Evolutionary conservation across 2,888 invertebrate species (phyloP).

Genomic region (Lasioglossum marginatum): DNA sequence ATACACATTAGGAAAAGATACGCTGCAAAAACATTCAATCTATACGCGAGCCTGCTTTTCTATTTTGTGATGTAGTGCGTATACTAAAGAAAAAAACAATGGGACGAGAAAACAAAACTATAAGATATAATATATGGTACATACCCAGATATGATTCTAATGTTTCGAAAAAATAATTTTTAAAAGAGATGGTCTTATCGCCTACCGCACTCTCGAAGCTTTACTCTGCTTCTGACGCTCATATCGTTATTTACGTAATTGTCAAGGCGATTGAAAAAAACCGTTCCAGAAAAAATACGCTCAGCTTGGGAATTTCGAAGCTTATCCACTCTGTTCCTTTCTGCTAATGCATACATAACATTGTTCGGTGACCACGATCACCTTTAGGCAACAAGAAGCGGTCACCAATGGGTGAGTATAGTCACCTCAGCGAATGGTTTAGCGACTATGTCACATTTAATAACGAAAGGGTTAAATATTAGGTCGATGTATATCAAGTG

Average conservation of each 20-base stretch:
- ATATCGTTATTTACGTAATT: background rate
- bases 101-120: background rate
- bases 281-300: background rate
- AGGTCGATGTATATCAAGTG: background rate
- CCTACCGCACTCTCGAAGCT: background rate
- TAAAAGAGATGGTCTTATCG: background rate
- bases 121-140: background rate
- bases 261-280: background rate
- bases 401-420: background rate
- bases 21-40: too few species aligned
- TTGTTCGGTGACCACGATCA: background rate
- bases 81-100: background rate
- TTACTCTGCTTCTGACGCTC: background rate
- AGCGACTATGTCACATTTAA: background rate
- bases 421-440: background rate
- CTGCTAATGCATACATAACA: background rate
- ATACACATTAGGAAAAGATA: too few species aligned
- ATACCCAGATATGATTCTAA: background rate
- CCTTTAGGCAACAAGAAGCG: background rate
- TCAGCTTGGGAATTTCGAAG: background rate
- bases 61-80: background rate
- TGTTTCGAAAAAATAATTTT: background rate
- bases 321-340: background rate
- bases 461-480: conserved; percentile 3
- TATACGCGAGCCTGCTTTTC: background rate